Percentiles rank a stretch among this genome's conserved stretches.
Evolutionary conservation across 2,888 invertebrate species (phyloP).

Genomic region (Leucophora obtusa): DNA sequence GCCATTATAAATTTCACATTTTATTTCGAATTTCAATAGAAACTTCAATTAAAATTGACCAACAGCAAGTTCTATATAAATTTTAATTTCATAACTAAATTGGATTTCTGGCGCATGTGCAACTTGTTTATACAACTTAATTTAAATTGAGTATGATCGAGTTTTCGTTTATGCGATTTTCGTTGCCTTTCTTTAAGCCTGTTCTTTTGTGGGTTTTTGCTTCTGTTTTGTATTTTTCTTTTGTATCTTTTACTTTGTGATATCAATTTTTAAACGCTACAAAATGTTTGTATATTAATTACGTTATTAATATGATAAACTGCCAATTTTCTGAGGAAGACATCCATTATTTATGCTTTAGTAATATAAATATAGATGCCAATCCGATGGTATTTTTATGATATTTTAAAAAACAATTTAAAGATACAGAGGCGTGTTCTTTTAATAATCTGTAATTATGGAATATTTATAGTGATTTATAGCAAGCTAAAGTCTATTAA

Average conservation of each 20-base stretch:
- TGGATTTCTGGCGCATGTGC: slow-evolving; percentile 57
- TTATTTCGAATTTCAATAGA: not conserved
- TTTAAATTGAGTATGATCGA: slow-evolving; percentile 25
- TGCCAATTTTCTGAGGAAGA: slow-evolving; percentile 61
- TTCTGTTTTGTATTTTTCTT: not conserved
- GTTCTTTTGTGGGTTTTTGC: slow-evolving; percentile 21
- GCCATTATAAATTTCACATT: not conserved
- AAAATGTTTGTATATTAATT: slow-evolving; percentile 61
- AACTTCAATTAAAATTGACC: not conserved
- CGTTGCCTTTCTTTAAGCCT: not conserved
- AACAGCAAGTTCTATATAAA: not conserved
- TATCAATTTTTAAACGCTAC: not conserved
- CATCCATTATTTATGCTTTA: slow-evolving; percentile 49
- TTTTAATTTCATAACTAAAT: slow-evolving; percentile 32
- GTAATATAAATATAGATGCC: not conserved
- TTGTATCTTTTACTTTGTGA: not conserved
- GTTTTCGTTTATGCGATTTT: slow-evolving; percentile 12
- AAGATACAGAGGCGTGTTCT: slow-evolving; percentile 42
- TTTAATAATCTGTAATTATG: slow-evolving; percentile 58
- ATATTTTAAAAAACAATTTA: slow-evolving; percentile 8
- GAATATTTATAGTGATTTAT: slow-evolving; percentile 57
- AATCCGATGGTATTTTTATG: not conserved
- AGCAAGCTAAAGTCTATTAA: slow-evolving; percentile 49
- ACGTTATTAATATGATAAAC: slow-evolving; percentile 65
- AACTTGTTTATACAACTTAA: slow-evolving; percentile 53